Conservation (phyloP, 2,888 invertebrate genomes). For the Trilocha varians region DNA sequence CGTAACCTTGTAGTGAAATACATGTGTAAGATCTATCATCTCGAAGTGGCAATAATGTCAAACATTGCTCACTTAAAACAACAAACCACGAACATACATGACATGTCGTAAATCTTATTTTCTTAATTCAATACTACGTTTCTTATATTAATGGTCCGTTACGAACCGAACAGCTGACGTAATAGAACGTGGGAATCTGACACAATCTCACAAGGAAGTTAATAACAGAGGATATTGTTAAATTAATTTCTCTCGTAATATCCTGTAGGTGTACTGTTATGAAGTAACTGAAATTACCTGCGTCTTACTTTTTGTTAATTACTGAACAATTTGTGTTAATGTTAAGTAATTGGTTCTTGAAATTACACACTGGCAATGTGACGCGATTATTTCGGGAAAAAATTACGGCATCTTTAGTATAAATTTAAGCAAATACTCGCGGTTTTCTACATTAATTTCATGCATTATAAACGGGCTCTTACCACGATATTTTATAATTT, state of each 20-base stretch:
- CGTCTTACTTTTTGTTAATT: too few relatives aligned
- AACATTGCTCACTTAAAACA: neutral
- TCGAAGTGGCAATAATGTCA: neutral
- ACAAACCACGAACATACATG: slow-evolving; percentile 6
- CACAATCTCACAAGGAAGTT: slow-evolving; percentile 31
- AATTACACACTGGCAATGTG: too few relatives aligned
- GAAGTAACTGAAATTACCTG: neutral
- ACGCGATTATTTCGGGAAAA: too few relatives aligned
- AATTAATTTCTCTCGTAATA: slow-evolving; percentile 29
- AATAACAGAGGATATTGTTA: slow-evolving; percentile 29
- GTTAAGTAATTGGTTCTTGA: too few relatives aligned
- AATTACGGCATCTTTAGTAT: too few relatives aligned
- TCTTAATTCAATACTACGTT: slow-evolving; percentile 29
- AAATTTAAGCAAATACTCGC: too few relatives aligned
- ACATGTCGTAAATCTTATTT: slow-evolving; percentile 42
- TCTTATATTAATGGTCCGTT: slow-evolving; percentile 38
- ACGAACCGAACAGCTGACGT: slow-evolving; percentile 42
- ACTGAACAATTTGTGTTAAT: too few relatives aligned
- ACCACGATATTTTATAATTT: too few relatives aligned
- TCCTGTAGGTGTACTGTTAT: slow-evolving; percentile 22
- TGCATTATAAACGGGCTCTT: too few relatives aligned
- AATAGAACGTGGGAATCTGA: slow-evolving; percentile 49
- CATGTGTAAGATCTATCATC: neutral
- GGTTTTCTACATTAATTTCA: too few relatives aligned
- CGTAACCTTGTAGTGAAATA: neutral